Evolutionary conservation across 2,113 vertebrate genomes (phyloP), one percentile per base, ranked within the genome.

Genomic region (Halcyon senegalensis): DNA sequence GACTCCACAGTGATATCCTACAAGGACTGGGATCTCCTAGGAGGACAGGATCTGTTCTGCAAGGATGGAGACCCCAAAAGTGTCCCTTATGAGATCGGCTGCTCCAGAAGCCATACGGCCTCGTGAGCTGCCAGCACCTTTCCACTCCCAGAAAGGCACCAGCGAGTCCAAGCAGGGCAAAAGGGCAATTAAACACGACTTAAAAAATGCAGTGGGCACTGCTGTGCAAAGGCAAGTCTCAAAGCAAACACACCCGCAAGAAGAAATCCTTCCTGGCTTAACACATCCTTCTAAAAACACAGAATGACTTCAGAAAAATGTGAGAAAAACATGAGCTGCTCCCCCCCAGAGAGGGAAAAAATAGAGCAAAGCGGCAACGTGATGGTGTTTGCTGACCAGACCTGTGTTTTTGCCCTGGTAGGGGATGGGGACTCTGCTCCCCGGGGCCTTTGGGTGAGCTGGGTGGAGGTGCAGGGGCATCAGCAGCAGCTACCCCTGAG

Each of bases 311-410:
- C 56, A 59, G 92, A 94, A 87, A 93, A 93, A 84, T 82, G 81
- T 72, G 69, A 91, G 81, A 74, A 87, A 89, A 94, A 89, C 84
- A 96, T 8, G n/a, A 91, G 79, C 84, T 91, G 37, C 60, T 87
- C 18, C 10, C 39, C 46, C 24, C 60, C 1, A 10, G 30, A 31
- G 7, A 25, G 74, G 68, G 7, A 48, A 74, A 67, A 80, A 68
- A 23, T 0, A 75, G 50, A 79, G 46, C 18, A 56, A 67, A 93
- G 69, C 41, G 79, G 70, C 56, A 13, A 9, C 0, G 0, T n/a
- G 94, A 7, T 51, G 77, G 51, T 33, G 50, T 48, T 31, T 27
- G 68, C 67, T 60, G 75, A 2, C 15, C 11, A 11, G 12, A 44
- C 2, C 41, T 15, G 24, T 4, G 0, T 33, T 59, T 18, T 35